A percentile compares a stretch with the other conserved stretches of the same genome.
Evolutionary conservation across 2,113 vertebrate genomes (phyloP).

Genomic region (Psephotus haematonotus): DNA sequence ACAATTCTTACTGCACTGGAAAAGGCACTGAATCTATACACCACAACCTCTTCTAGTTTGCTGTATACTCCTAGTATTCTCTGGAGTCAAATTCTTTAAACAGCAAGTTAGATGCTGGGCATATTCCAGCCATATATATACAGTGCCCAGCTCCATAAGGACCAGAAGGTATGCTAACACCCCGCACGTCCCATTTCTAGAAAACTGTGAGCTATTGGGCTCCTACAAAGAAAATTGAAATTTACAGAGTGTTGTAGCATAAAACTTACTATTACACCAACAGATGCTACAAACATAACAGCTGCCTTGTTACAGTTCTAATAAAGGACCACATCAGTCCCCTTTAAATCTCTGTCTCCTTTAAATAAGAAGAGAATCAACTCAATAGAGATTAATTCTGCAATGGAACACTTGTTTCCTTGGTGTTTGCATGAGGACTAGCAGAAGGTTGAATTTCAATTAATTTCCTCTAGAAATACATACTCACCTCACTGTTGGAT

Average conservation of each 20-base stretch:
- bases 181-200: neutral
- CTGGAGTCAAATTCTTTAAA: neutral
- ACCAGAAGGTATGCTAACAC: neutral
- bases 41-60: neutral
- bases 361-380: neutral
- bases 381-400: neutral
- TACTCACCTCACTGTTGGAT: neutral
- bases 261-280: neutral
- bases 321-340: neutral
- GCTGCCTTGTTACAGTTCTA: neutral
- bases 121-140: neutral
- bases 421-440: neutral
- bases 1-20: neutral
- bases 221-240: neutral
- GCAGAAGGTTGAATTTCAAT: neutral
- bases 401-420: neutral
- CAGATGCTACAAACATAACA: neutral
- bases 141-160: neutral
- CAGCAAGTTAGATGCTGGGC: neutral
- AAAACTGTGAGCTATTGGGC: neutral
- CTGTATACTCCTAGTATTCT: neutral
- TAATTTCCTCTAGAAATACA: neutral
- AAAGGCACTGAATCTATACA: neutral
- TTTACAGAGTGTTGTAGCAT: neutral
- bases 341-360: neutral